Conservation (phyloP, 1,140 invertebrate species). For the Sitobion miscanthi region DNA sequence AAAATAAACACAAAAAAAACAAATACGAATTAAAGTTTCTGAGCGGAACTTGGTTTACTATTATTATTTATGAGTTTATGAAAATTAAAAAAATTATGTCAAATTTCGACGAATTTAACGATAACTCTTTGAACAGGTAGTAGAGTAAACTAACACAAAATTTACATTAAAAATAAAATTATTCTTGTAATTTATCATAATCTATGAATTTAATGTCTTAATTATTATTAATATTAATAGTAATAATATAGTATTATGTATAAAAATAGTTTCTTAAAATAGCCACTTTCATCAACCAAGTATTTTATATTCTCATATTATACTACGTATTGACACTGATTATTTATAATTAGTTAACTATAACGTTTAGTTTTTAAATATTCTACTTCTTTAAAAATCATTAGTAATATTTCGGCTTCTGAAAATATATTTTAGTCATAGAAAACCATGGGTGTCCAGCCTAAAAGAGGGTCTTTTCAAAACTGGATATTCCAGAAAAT, state of each 20-base stretch:
- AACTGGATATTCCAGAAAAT: conserved; percentile 39
- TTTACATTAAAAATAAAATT: background rate
- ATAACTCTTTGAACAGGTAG: background rate
- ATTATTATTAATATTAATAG: background rate
- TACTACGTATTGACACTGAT: too few relatives aligned
- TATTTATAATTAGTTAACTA: background rate
- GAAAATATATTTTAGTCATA: background rate
- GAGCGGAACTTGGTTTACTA: too few relatives aligned
- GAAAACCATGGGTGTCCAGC: background rate
- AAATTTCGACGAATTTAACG: background rate
- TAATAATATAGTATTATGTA: background rate
- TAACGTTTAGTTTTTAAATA: too few relatives aligned
- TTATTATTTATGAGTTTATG: too few relatives aligned
- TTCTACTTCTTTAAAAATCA: background rate
- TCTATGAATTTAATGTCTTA: background rate
- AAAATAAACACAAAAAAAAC: too few relatives aligned
- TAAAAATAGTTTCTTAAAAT: background rate
- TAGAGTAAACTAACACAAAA: background rate
- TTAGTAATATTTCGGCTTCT: background rate
- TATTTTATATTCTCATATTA: too few relatives aligned
- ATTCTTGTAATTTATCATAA: background rate
- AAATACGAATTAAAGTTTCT: too few relatives aligned
- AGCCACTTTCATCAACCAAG: background rate
- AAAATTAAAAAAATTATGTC: too few relatives aligned
- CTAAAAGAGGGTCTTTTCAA: conserved; percentile 4